Conservation (phyloP, 2,888 invertebrate species). For the Lepidochitona cinerea region DNA sequence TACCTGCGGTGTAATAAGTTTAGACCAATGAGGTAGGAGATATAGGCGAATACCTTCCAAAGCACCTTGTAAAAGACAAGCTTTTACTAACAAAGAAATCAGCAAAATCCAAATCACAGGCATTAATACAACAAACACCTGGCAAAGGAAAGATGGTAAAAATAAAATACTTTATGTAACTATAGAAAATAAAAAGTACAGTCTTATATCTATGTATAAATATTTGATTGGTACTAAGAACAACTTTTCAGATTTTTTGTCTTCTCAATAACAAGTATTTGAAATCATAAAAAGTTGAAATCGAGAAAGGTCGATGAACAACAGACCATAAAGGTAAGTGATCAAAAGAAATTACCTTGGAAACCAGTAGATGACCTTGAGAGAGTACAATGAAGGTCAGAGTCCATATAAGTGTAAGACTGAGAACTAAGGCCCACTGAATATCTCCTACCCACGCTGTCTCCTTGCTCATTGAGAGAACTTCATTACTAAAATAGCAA, state of each 20-base stretch:
- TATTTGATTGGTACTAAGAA: too few relatives aligned
- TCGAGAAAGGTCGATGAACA: too few relatives aligned
- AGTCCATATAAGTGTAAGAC: slow-evolving; percentile 58
- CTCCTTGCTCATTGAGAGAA: slow-evolving; percentile 33
- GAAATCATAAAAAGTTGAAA: too few relatives aligned
- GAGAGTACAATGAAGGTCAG: slow-evolving; percentile 54
- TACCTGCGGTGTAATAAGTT: slow-evolving; percentile 50
- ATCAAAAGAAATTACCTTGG: too few relatives aligned
- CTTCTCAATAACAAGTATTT: too few relatives aligned
- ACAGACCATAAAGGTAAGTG: too few relatives aligned
- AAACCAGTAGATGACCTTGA: slow-evolving; percentile 60
- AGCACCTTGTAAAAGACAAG: slow-evolving; percentile 46
- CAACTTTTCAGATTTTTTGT: too few relatives aligned
- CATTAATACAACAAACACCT: slow-evolving; percentile 47
- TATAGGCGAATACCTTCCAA: slow-evolving; percentile 50
- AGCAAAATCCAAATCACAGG: slow-evolving; percentile 40
- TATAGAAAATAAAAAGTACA: not conserved
- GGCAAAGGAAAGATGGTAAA: slow-evolving; percentile 18
- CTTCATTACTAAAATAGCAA: slow-evolving; percentile 41
- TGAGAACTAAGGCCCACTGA: slow-evolving; percentile 55
- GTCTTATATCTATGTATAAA: not conserved
- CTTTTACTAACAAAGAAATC: slow-evolving; percentile 38
- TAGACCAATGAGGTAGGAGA: slow-evolving; percentile 53
- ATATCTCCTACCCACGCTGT: slow-evolving; percentile 35
- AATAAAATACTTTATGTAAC: not conserved